Percentiles rank a stretch among this genome's conserved stretches.
Evolutionary conservation across 2,113 vertebrate genomes (phyloP).

Genomic region (Okapia johnstoni): DNA sequence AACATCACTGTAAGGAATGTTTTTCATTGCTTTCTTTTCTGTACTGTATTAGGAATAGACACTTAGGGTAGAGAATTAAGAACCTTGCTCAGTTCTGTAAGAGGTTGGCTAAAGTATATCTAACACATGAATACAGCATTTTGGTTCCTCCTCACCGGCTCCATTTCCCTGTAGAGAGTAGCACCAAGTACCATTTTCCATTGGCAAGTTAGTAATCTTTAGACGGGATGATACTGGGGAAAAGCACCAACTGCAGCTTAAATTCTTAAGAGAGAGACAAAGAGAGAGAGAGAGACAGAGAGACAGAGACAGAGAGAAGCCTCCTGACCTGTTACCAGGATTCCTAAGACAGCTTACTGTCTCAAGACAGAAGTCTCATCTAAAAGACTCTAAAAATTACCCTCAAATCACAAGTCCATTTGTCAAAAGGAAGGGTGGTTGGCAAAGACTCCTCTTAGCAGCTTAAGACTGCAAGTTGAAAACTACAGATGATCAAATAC

Average conservation of each 20-base stretch:
- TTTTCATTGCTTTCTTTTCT: conserved; percentile 16
- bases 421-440: background rate
- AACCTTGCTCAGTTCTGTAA: conserved; percentile 1
- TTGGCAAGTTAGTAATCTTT: background rate
- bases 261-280: background rate
- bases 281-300: background rate
- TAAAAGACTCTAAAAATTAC: background rate
- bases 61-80: background rate
- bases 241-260: background rate
- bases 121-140: conserved; percentile 3
- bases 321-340: background rate
- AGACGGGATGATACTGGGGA: background rate
- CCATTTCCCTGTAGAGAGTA: background rate
- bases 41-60: background rate
- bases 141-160: background rate
- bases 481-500: background rate
- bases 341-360: background rate
- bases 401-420: background rate
- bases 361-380: background rate
- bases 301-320: background rate
- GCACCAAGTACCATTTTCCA: background rate
- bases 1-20: background rate
- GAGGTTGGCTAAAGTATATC: background rate
- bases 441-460: background rate
- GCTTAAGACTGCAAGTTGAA: background rate